Percentiles rank a stretch among this genome's conserved stretches.
Conservation (phyloP, 2,113 vertebrate genomes). For the Passer domesticus region DNA sequence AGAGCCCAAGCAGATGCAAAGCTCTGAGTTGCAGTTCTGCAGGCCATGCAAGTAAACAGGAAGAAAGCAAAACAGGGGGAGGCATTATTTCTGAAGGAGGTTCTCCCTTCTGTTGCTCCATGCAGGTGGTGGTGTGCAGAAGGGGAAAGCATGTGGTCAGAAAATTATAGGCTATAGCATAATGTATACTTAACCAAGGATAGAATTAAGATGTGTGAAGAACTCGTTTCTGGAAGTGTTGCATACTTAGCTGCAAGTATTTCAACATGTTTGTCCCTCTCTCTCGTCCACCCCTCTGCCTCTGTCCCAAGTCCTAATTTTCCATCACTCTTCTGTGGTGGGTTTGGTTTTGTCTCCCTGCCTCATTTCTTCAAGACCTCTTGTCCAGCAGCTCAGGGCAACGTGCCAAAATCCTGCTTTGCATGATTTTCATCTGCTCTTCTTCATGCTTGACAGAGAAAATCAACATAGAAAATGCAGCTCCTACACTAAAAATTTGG, state of each 20-base stretch:
- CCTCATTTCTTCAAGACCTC: neutral
- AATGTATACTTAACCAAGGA: neutral
- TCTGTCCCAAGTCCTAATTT: neutral
- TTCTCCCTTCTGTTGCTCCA: neutral
- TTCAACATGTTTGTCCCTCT: neutral
- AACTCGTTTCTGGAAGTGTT: neutral
- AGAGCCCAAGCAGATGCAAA: neutral
- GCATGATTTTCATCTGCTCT: neutral
- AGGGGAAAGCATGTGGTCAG: neutral
- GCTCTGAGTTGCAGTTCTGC: neutral
- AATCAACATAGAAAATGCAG: neutral
- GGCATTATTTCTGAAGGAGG: neutral
- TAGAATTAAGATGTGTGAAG: neutral
- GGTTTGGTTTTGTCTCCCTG: rapidly evolving
- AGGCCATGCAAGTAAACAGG: neutral
- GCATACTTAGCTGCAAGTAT: neutral
- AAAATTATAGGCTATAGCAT: neutral
- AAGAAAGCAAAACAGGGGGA: neutral
- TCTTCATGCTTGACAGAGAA: neutral
- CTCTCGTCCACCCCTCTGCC: neutral
- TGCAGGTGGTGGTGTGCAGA: neutral
- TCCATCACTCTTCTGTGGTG: neutral
- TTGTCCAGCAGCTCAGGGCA: neutral
- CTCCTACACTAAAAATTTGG: neutral
- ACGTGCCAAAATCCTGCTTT: neutral